Percentiles rank a stretch among this genome's conserved stretches.
phyloP scores from a whole-genome alignment of 2,888 invertebrate species.

The Ormyrus nitidulus region DNA sequence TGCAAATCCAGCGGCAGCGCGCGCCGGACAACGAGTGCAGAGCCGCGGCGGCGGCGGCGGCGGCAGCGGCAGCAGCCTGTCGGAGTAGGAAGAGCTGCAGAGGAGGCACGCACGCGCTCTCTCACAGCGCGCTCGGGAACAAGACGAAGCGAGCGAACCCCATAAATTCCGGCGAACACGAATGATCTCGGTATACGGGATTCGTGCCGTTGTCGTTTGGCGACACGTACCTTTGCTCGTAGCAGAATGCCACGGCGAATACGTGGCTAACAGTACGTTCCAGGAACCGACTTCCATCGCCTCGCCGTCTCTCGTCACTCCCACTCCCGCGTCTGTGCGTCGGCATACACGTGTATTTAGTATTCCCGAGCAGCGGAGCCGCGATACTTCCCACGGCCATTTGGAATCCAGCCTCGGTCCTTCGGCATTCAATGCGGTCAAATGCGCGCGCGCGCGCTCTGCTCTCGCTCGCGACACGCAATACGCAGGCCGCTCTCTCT shows the following conservation, averaged over 20 bases:
- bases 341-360: slow-evolving; percentile 65
- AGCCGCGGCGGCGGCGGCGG: background rate
- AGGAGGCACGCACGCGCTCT: slow-evolving; percentile 48
- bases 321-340: slow-evolving; percentile 35
- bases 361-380: slow-evolving; percentile 68
- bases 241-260: slow-evolving; percentile 51
- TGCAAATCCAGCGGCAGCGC: slow-evolving; percentile 67
- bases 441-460: slow-evolving; percentile 47
- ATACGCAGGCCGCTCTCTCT: slow-evolving; percentile 52
- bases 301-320: slow-evolving; percentile 53
- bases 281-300: slow-evolving; percentile 59
- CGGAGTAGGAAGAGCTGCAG: slow-evolving; percentile 56
- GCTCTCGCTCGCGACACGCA: slow-evolving; percentile 49
- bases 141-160: slow-evolving; percentile 64
- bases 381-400: slow-evolving; percentile 74
- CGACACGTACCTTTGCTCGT: slow-evolving; percentile 59
- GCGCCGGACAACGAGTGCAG: slow-evolving; percentile 55
- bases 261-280: slow-evolving; percentile 62
- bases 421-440: slow-evolving; percentile 66
- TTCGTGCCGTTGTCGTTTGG: slow-evolving; percentile 64
- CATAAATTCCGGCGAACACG: slow-evolving; percentile 69
- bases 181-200: slow-evolving; percentile 66
- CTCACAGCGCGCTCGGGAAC: slow-evolving; percentile 33
- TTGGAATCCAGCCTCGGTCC: slow-evolving; percentile 68
- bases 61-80: slow-evolving; percentile 35